A percentile compares a stretch with the other conserved stretches of the same genome.
Conservation (phyloP, 2,888 invertebrate species). For the Ellobium chinense region DNA sequence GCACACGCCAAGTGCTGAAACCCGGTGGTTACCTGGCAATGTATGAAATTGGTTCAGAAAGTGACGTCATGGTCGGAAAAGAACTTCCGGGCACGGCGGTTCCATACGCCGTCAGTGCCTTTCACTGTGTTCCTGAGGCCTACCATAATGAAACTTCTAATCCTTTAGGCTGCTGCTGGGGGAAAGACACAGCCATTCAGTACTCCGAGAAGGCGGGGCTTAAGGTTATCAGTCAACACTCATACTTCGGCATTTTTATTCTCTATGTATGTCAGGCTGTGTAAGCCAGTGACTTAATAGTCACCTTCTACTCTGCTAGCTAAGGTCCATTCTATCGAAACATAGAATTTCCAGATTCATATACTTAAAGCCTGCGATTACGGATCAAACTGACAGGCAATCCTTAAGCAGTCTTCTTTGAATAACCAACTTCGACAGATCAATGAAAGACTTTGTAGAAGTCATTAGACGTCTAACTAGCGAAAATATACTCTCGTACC, state of each 20-base stretch:
- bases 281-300: too few relatives aligned
- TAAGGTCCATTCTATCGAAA: too few relatives aligned
- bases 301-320: too few relatives aligned
- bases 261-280: background rate
- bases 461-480: too few relatives aligned
- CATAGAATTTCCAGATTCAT: too few relatives aligned
- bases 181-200: background rate
- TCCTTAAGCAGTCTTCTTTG: too few relatives aligned
- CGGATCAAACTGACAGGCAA: too few relatives aligned
- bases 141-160: background rate
- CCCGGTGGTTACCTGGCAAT: background rate
- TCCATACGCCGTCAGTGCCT: background rate
- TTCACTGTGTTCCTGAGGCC: conserved; percentile 1
- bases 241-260: background rate
- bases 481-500: too few relatives aligned
- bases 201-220: background rate
- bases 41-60: background rate
- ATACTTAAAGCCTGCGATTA: too few relatives aligned
- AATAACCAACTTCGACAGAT: too few relatives aligned
- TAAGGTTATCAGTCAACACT: background rate
- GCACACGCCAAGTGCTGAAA: background rate
- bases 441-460: too few relatives aligned
- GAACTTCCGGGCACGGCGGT: background rate
- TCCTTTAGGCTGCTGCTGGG: background rate
- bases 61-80: background rate